A percentile compares a stretch with the other conserved stretches of the same genome.
phyloP scores from a whole-genome alignment of 1,140 invertebrate species.

The Nasonia longicornis region DNA sequence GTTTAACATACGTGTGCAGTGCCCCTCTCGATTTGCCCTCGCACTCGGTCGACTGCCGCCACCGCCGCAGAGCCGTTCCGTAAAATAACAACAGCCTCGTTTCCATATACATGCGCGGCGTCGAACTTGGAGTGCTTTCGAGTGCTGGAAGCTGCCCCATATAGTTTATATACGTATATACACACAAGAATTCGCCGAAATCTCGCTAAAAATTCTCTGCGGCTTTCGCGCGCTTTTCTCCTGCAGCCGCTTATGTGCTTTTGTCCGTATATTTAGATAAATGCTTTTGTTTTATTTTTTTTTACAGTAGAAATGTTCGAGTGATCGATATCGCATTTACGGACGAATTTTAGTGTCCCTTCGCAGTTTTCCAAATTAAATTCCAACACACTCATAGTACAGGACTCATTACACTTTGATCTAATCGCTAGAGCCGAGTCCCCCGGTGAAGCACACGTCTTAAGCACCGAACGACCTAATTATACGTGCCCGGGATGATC shows the following conservation, averaged over 20 bases:
- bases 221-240: not conserved
- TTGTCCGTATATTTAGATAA: not conserved
- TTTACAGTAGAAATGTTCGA: no score
- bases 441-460: not conserved
- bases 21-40: not conserved
- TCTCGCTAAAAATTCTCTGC: slow-evolving; percentile 22
- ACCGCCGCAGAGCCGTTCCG: not conserved
- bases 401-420: not conserved
- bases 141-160: not conserved
- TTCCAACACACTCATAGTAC: no score
- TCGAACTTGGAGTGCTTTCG: slow-evolving; percentile 30
- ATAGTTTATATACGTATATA: not conserved
- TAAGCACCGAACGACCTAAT: slow-evolving; percentile 39
- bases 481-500: slow-evolving; percentile 25
- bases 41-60: not conserved
- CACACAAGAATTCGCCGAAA: slow-evolving; percentile 15
- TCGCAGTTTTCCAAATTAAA: no score
- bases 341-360: no score
- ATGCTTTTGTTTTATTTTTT: no score
- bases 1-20: slow-evolving; percentile 11
- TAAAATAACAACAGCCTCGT: slow-evolving; percentile 43
- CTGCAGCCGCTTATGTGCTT: not conserved
- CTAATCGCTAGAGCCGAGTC: not conserved
- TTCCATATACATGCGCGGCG: slow-evolving; percentile 17
- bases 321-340: no score